Base-by-base conservation (phyloP, 2,113 vertebrate species). In the Syngnathus floridae region DNA sequence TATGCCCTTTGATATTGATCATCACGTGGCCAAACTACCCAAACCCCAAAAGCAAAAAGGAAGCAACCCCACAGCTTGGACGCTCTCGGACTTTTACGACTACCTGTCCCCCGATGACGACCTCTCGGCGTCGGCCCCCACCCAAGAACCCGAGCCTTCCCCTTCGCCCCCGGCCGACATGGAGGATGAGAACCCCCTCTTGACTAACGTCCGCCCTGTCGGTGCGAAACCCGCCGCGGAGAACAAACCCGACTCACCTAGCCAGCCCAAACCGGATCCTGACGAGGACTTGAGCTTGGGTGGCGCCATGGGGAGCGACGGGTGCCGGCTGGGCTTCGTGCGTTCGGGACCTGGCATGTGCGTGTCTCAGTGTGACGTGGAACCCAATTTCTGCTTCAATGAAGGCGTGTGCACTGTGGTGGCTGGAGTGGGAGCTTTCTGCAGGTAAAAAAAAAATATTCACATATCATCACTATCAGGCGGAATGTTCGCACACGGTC, bases 51-150 rank as follows among this genome's bases (percentile, higher is more conserved):
- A 73, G 80, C 90, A 82, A 75, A 82, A 73, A 90, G 89, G 70
- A 0, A 78, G 84, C 11, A 86, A 90, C 57, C 89, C 91, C 7
- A 91, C 90, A 1, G 86, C 92, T 2, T 94, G 93, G 93, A 91
- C 87, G 0, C 82, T 93, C 36, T 90, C 90, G 0, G 93, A 94
- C 73, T 89, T 93, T 67, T 96, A 95, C 0, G 93, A 95, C 5
- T 93, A 96, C 87, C 90, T 94, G 76, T 90, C 92, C 0, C 91
- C 93, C 17, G 93, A 95, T 5, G 92, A 94, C 0, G 89, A 91
- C 1, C 92, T 93, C 83, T 94, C 94, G 0, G 93, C 94, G 6
- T 89, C 93, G 1, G 94, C 94, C 40, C 87, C 92, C 46, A 94
- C 94, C 10, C 88, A 92, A 3, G 93, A 93, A 2, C 93, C 94